A percentile compares a stretch with the other conserved stretches of the same genome.
phyloP scores from a whole-genome alignment of 2,113 vertebrate species.

The Perca schrenkii region DNA sequence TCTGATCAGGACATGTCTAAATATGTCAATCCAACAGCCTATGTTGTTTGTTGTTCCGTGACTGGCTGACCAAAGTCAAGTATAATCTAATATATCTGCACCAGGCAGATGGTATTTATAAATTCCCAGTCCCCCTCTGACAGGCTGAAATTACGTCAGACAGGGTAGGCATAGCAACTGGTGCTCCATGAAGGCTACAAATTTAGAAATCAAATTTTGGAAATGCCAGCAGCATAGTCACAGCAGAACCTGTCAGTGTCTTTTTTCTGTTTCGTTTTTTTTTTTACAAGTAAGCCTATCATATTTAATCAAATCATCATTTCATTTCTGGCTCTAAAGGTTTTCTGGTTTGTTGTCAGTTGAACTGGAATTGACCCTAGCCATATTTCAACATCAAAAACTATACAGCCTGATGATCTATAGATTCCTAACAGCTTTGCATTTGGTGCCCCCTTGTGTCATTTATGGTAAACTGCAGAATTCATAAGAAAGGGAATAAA shows the following conservation, averaged over 20 bases:
- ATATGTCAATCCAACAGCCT: background rate
- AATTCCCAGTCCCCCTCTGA: conserved; percentile 31
- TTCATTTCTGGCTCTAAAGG: background rate
- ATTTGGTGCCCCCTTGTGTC: conserved; percentile 42
- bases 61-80: conserved; percentile 1
- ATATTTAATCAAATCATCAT: background rate
- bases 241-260: conserved; percentile 2
- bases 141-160: conserved; percentile 33
- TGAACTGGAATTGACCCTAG: background rate
- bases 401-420: background rate
- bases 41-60: background rate
- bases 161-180: conserved; percentile 66
- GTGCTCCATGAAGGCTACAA: conserved; percentile 26
- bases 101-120: conserved; percentile 46
- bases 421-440: background rate
- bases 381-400: conserved; percentile 15
- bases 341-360: background rate
- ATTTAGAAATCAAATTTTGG: conserved; percentile 53
- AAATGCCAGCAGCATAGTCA: conserved; percentile 22
- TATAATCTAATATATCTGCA: conserved; percentile 25
- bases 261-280: background rate
- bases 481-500: background rate
- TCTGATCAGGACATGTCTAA: background rate
- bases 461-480: background rate
- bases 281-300: background rate